phyloP scores from a whole-genome alignment of 2,797 vertebrate species.

The Chaetodon trifasciatus region DNA sequence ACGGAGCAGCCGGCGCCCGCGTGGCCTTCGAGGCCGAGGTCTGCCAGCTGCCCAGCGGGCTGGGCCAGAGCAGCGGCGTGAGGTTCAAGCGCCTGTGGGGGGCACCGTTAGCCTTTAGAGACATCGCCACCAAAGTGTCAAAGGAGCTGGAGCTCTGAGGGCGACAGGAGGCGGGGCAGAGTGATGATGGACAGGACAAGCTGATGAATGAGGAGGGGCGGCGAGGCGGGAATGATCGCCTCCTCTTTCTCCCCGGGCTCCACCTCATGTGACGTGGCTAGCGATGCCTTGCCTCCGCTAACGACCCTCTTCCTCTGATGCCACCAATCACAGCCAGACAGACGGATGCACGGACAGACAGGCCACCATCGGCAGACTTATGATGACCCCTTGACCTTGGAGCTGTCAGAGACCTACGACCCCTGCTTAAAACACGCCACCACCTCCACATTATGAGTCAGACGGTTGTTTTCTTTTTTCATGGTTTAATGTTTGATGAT shows the following conservation, averaged over 20 bases:
- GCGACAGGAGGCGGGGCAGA: slow-evolving; percentile 70
- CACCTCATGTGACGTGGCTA: slow-evolving; percentile 59
- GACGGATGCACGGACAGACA: slow-evolving; percentile 60
- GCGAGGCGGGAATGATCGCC: slow-evolving; percentile 1
- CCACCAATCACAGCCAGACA: slow-evolving; percentile 62
- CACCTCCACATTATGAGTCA: slow-evolving; percentile 56
- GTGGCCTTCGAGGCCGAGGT: slow-evolving; percentile 94
- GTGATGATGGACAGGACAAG: slow-evolving; percentile 54
- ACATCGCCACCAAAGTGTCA: slow-evolving; percentile 91
- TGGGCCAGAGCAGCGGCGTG: slow-evolving; percentile 88
- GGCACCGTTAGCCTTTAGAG: slow-evolving; percentile 91
- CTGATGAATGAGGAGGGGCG: slow-evolving; percentile 33
- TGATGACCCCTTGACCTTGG: slow-evolving; percentile 63
- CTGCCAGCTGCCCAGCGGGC: slow-evolving; percentile 90
- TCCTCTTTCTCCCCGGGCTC: slow-evolving; percentile 59
- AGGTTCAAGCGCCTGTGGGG: slow-evolving; percentile 92
- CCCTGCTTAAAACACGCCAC: slow-evolving; percentile 71
- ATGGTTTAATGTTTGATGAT: slow-evolving; percentile 46
- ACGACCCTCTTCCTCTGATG: slow-evolving; percentile 67
- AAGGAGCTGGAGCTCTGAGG: slow-evolving; percentile 93
- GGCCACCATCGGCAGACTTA: slow-evolving; percentile 46
- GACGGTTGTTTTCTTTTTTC: slow-evolving; percentile 41
- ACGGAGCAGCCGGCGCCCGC: slow-evolving; percentile 88
- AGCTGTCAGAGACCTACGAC: slow-evolving; percentile 68
- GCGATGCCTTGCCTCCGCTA: slow-evolving; percentile 66